Evolutionary conservation across 1,140 invertebrate genomes (phyloP).

Genomic region (Drosophila carrolli): DNA sequence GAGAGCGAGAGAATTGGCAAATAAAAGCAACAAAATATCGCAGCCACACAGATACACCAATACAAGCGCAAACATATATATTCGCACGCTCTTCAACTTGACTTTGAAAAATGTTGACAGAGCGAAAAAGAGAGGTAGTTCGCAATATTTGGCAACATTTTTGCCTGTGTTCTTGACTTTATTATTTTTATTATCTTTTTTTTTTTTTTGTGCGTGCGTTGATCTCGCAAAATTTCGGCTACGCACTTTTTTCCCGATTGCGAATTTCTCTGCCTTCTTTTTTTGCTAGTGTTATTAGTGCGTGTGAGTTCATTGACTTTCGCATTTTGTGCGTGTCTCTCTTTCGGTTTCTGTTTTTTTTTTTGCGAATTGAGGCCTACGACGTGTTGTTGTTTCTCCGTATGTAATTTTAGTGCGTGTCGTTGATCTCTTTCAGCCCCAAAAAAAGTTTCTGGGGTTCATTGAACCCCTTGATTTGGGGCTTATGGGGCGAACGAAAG

Average conservation of each 20-base stretch:
- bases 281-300: slow-evolving; percentile 9
- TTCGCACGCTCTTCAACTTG: slow-evolving; percentile 75
- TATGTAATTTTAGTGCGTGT: slow-evolving; percentile 68
- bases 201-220: slow-evolving; percentile 43
- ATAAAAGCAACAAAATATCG: slow-evolving; percentile 22
- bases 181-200: background rate
- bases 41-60: slow-evolving; percentile 6
- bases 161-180: background rate
- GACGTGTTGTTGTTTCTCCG: slow-evolving; percentile 29
- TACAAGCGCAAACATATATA: slow-evolving; percentile 4
- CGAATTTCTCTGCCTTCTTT: slow-evolving; percentile 38
- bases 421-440: slow-evolving; percentile 72
- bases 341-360: slow-evolving; percentile 27
- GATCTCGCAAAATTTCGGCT: slow-evolving; percentile 36
- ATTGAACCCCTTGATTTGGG: slow-evolving; percentile 60
- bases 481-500: slow-evolving; percentile 54
- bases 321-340: slow-evolving; percentile 42
- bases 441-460: slow-evolving; percentile 49
- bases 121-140: slow-evolving; percentile 18
- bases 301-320: slow-evolving; percentile 70
- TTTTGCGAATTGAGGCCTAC: slow-evolving; percentile 66
- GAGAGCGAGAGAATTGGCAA: slow-evolving; percentile 47
- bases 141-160: slow-evolving; percentile 72
- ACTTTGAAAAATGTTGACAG: slow-evolving; percentile 80
- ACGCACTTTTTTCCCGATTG: slow-evolving; percentile 45